Base-by-base conservation (phyloP, 2,113 vertebrate genomes). In the Bufo bufo region DNA sequence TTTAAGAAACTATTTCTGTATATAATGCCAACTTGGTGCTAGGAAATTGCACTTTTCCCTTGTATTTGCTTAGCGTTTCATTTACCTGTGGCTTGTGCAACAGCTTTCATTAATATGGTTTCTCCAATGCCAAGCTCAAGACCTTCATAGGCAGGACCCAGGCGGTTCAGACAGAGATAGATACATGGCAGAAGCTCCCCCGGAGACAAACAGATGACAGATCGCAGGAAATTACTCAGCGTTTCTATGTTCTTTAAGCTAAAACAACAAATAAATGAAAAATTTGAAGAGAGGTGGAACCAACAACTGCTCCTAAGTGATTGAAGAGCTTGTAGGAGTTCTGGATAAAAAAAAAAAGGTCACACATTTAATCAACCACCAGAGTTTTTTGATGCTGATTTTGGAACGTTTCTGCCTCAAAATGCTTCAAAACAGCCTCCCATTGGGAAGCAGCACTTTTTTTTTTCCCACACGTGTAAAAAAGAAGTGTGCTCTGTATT, bases 231-330 rank as follows among this genome's bases (percentile, higher is more conserved):
- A 92, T 98, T 98, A 77, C 96, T 96, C 91, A 98, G 93, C 0
- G 95, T 98, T 93, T 98, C 96, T 47, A 97, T 96, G 93, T 96
- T 98, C 63, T 93, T 96, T 91, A 98, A 92, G 88, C 97, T 98
- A 85, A n/a, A 58, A 33, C 1, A 79, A 4, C 33, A 20, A 59
- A 59, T 14, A 6, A 58, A 12, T 58, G 13, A 13, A 58, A 54
- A 11, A 54, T 7, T 54, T 11, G 0, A 7, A 7, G 52, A 54
- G 52, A 6, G 0, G 52, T 6, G 52, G 10, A 54, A 33, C 33
- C 33, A 33, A 33, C 33, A 33, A 33, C 33, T 33, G 33, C 33
- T 33, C 33, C 33, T 33, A 33, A 33, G 33, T 33, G 33, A 33
- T 33, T 33, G 33, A 33, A 33, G 33, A 33, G 33, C 33, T 33